Evolutionary conservation across 2,888 invertebrate genomes (phyloP).

Genomic region (Caenorhabditis sp.): DNA sequence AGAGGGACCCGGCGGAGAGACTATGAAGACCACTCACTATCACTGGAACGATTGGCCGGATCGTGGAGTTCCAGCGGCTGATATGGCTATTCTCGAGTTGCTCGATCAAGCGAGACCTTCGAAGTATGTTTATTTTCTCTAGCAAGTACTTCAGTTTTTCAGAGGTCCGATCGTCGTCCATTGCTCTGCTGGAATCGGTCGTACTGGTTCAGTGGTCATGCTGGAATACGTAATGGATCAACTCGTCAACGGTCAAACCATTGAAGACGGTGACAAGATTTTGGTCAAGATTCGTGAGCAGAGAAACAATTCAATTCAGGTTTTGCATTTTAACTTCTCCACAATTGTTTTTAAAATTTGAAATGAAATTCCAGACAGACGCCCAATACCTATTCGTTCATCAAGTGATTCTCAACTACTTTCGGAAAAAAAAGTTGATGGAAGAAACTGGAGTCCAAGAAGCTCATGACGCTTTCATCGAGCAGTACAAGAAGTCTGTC

Average conservation of each 20-base stretch:
- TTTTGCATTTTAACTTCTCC: background rate
- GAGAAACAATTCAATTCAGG: constrained; percentile 62
- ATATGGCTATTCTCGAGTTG: constrained; percentile 67
- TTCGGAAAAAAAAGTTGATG: constrained; percentile 37
- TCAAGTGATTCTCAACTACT: constrained; percentile 64
- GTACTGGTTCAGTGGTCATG: constrained; percentile 74
- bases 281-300: constrained; percentile 63
- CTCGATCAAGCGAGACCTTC: constrained; percentile 49
- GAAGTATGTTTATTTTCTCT: constrained; percentile 17
- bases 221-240: constrained; percentile 70
- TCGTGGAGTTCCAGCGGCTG: constrained; percentile 67
- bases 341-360: background rate
- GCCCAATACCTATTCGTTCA: constrained; percentile 68
- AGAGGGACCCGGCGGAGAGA: constrained; percentile 40
- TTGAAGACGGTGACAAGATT: constrained; percentile 56
- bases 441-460: constrained; percentile 38
- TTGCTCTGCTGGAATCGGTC: constrained; percentile 77
- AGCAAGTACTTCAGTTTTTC: background rate
- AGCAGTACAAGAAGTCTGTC: constrained; percentile 17
- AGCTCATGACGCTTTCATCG: constrained; percentile 15
- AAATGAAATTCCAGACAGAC: constrained; percentile 46
- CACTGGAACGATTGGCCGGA: constrained; percentile 73
- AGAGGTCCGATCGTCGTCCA: constrained; percentile 72
- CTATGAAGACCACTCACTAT: constrained; percentile 57
- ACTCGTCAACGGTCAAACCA: constrained; percentile 52